Evolutionary conservation across 1,140 invertebrate genomes (phyloP).

Genomic region (Sesamia nonagrioides): DNA sequence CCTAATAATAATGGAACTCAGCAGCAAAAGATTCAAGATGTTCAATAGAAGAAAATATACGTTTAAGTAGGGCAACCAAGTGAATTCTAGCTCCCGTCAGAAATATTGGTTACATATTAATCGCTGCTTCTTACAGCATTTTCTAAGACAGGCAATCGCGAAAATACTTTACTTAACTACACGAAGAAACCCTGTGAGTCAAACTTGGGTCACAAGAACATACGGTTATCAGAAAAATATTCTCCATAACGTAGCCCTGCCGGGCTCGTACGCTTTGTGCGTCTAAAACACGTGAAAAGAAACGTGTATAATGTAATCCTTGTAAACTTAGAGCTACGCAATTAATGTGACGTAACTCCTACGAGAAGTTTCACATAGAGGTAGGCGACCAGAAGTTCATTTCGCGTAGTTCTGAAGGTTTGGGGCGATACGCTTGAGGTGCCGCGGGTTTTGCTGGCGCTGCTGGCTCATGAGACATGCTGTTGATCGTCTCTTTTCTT

Average conservation of each 20-base stretch:
- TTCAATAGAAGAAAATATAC: background rate
- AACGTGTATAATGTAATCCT: slow-evolving; percentile 38
- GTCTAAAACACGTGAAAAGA: slow-evolving; percentile 3
- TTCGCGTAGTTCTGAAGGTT: slow-evolving; percentile 92
- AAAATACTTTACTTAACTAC: slow-evolving; percentile 3
- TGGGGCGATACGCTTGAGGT: slow-evolving; percentile 85
- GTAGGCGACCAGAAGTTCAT: slow-evolving; percentile 95
- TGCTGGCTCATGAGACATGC: slow-evolving; percentile 51
- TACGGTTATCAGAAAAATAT: slow-evolving; percentile 38
- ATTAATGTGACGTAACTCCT: slow-evolving; percentile 39
- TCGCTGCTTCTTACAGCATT: background rate
- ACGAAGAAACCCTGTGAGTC: slow-evolving; percentile 16
- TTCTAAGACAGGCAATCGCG: background rate
- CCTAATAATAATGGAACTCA: slow-evolving; percentile 45
- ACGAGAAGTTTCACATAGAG: slow-evolving; percentile 89
- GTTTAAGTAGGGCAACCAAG: background rate
- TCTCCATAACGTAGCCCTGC: slow-evolving; percentile 3
- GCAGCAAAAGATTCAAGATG: slow-evolving; percentile 11
- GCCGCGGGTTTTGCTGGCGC: slow-evolving; percentile 56
- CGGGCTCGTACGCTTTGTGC: slow-evolving; percentile 29
- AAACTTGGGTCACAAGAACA: slow-evolving; percentile 41
- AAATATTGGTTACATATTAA: background rate
- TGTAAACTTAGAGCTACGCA: slow-evolving; percentile 42
- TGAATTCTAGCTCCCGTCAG: background rate
- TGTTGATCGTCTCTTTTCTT: slow-evolving; percentile 65